Conservation (phyloP, 2,113 vertebrate genomes). For the Myxocyprinus asiaticus region DNA sequence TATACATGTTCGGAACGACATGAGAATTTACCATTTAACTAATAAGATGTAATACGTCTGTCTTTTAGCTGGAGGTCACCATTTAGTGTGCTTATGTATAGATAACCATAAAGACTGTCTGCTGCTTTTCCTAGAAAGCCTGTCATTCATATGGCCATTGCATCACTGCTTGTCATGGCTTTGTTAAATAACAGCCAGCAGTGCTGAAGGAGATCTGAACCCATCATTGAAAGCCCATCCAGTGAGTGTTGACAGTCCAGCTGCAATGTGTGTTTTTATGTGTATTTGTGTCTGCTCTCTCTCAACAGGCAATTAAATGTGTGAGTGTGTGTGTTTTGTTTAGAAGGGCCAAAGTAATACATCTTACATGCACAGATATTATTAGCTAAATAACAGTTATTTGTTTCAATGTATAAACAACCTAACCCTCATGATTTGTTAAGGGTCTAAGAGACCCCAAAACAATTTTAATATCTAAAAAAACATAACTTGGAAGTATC, state of each 20-base stretch:
- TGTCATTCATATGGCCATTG: neutral
- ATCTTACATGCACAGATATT: neutral
- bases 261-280: neutral
- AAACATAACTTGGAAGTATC: no score
- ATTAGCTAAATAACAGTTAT: no score
- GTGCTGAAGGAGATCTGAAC: neutral
- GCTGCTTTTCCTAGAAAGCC: neutral
- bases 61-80: no score
- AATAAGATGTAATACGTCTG: no score
- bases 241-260: neutral
- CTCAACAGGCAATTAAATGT: neutral
- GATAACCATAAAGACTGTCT: neutral
- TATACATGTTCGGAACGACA: no score
- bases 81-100: neutral
- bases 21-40: no score
- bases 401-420: no score
- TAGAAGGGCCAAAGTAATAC: neutral
- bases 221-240: slow-evolving; percentile 11
- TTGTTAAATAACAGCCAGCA: slow-evolving; percentile 25
- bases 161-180: neutral
- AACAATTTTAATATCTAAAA: no score
- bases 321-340: neutral
- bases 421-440: no score
- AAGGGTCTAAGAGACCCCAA: no score
- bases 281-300: neutral